phyloP scores from a whole-genome alignment of 2,797 vertebrate species.

The Thripadectes ignobilis region DNA sequence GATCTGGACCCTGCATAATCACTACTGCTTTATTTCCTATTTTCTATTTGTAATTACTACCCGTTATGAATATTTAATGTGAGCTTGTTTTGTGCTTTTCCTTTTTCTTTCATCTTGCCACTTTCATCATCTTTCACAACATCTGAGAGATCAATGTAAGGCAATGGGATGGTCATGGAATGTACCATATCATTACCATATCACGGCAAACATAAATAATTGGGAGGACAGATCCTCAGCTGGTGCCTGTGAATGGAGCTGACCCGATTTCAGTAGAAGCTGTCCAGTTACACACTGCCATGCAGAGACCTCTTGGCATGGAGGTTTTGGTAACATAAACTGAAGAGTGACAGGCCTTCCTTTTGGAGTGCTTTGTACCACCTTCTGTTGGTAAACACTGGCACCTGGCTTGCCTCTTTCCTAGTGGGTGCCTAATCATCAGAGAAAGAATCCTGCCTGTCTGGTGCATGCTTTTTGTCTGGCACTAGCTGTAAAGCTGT shows the following conservation, averaged over 20 bases:
- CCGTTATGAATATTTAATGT: conserved; percentile 75
- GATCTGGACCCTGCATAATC: conserved; percentile 50
- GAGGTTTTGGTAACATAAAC: not conserved
- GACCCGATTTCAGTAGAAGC: not conserved
- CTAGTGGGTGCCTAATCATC: not conserved
- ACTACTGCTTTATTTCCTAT: conserved; percentile 53
- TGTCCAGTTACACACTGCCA: not conserved
- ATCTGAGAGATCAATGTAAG: conserved; percentile 50
- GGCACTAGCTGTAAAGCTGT: not conserved
- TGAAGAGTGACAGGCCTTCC: not conserved
- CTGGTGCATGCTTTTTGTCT: not conserved
- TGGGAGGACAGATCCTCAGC: not conserved
- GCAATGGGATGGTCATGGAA: not conserved
- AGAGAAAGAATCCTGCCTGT: not conserved
- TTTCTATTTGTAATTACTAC: conserved; percentile 74
- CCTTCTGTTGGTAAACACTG: not conserved
- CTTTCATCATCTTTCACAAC: conserved; percentile 38
- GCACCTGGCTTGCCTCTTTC: not conserved
- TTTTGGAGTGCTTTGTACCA: not conserved
- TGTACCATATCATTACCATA: not conserved
- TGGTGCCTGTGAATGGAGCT: not conserved
- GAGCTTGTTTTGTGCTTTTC: conserved; percentile 51
- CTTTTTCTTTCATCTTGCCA: conserved; percentile 57
- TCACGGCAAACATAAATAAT: conserved; percentile 3
- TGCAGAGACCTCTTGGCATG: not conserved